Evolutionary conservation across 2,113 vertebrate species (phyloP), one percentile per base, ranked within the genome.

Genomic region (Pelodiscus sinensis): DNA sequence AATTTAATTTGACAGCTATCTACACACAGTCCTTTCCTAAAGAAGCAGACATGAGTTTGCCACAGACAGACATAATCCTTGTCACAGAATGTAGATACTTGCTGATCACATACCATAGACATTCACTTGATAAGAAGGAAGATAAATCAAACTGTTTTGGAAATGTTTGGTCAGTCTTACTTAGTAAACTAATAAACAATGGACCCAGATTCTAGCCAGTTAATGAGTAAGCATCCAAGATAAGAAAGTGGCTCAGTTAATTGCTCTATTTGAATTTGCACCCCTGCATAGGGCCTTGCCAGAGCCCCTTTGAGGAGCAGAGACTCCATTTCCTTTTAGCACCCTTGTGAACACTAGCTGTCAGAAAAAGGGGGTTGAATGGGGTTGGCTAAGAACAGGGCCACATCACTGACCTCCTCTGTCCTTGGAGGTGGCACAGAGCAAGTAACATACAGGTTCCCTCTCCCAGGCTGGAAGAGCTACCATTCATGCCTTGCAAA

Each of bases 1-100:
- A 81, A 96, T 86, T 50, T 58, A 84, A 86, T 9, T 78, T 79
- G 87, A 94, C 93, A 92, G 87, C 73, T 31, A n/a, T 57, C 55
- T 11, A 54, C 79, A 89, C 27, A 22, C 65, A 31, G 50, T 62
- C 92, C 81, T 79, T 75, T 92, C 56, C 71, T 58, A 0, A 0
- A 68, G 82, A 86, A 88, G 89, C 29, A 35, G 55, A 78, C n/a
- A 24, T 25, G 51, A 93, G 35, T 6, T 91, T 57, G 94, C 84
- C 93, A 93, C 0, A 68, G 88, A 93, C 88, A 22, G 73, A 94
- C 87, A 50, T 44, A 65, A 87, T 78, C 90, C 86, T 93, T 27
- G 71, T 88, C 94, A 87, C 60, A 91, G 84, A 84, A 93, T 31
- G 62, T 44, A 92, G 24, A 29, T 78, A n/a, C n/a, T 79, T 88